Base-by-base conservation (phyloP, 2,888 invertebrate genomes). In the Hylaea fasciaria region DNA sequence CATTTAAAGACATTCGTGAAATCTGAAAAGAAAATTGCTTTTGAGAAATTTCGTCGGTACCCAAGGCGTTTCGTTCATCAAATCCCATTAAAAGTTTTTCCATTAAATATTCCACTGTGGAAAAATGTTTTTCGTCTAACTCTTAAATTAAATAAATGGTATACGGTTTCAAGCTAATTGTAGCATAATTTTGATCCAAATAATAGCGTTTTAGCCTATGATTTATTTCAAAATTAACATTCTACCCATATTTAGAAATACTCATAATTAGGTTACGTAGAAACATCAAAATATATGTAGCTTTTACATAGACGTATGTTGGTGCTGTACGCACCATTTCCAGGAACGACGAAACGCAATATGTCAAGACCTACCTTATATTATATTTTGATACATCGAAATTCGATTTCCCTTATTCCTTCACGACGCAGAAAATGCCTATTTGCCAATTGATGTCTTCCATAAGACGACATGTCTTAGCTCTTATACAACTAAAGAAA, bases 81-180 rank as follows among this genome's bases (percentile, higher is more conserved):
- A 87, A 89, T 85, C 81, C 83, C 78, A 89, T 90, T 90, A 87
- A 88, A 91, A 91, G 85, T 91, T 90, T 89, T 88, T 86, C 87
- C 87, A 90, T 91, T 89, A 86, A 87, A 87, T 82, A 85, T 84
- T 82, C 77, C 80, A 80, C 82, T 83, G 83, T 80, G 79, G 78
- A 83, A 86, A 86, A 86, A 87, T 83, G 77, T 74, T 79, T 82
- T 83, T 83, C 74, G 82, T 83, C 79, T 62, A 75, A 80, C 77
- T 78, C 79, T 80, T 82, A 78, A 84, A 82, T 79, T 82, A 82
- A 78, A 80, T 83, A 78, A 84, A 62, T 60, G 49, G 39, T 32
- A 28, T 53, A 46, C 12, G 41, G 45, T 83, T 83, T 77, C 66
- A 73, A 72, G 73, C 73, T 79, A 77, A 82, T 81, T 80, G 70